Evolutionary conservation across 2,888 invertebrate species (phyloP), one percentile per base, ranked within the genome.

Genomic region (Lepidochitona cinerea): DNA sequence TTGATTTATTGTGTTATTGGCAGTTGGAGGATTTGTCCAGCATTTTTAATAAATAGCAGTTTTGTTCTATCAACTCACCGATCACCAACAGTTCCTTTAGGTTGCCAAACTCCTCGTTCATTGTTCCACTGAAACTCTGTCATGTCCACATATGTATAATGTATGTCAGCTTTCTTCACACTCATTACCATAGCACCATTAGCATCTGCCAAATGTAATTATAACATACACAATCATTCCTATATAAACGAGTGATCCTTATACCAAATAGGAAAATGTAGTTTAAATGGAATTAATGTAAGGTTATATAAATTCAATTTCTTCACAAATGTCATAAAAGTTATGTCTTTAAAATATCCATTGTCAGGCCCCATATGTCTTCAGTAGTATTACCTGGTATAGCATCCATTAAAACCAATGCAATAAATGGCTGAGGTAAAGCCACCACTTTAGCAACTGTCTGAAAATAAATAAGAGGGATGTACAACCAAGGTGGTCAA

Each of bases 131-230:
- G 79, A 37, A 89, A 73, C 72, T 85, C 80, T 36, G 81, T 83
- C 82, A 88, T 84, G 76, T 89, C 87, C 4, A 88, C 81, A 72
- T 87, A 89, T 0, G 86, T 85, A 74, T 85, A 89, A 73, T 89
- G 88, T 36, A 85, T 84, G 36, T 87, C 86, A 65, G 83, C 80
- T 37, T 83, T 77, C 59, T 83, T 84, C 59, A 85, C 71, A 54
- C 83, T 85, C 75, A 79, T 85, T 66, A 85, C 84, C 84, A 88
- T 87, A 0, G 86, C 87, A 59, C 89, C 89, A 73, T 86, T 87
- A 5, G 86, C 80, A 66, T 85, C 88, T 88, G 78, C 29, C n/a
- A n/a, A n/a, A n/a, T n/a, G n/a, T n/a, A n/a, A n/a, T n/a, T n/a
- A n/a, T n/a, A n/a, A n/a, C n/a, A n/a, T n/a, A n/a, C n/a, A n/a